Conservation (phyloP, 2,113 vertebrate species). For the Cacatua alba region DNA sequence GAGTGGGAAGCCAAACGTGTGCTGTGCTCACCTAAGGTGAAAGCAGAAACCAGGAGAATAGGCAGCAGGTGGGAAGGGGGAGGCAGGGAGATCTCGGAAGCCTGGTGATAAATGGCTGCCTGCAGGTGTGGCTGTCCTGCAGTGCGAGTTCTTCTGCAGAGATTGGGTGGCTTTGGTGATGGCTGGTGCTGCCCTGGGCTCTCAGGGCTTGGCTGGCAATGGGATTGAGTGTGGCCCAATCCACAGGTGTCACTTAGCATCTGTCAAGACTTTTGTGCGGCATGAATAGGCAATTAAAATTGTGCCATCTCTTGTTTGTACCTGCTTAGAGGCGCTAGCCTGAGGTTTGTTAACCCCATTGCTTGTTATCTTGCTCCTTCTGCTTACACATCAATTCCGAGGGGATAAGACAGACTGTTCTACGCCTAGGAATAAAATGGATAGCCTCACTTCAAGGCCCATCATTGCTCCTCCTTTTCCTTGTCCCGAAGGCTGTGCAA, state of each 20-base stretch:
- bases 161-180: neutral
- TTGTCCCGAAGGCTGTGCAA: neutral
- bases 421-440: neutral
- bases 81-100: neutral
- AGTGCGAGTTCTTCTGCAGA: neutral
- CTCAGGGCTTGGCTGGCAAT: neutral
- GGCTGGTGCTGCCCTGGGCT: neutral
- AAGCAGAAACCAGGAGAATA: neutral
- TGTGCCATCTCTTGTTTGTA: neutral
- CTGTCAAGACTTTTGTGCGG: neutral
- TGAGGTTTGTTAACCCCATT: neutral
- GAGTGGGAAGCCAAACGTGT: neutral
- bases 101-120: neutral
- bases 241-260: neutral
- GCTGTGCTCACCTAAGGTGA: neutral
- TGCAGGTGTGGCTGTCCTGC: constrained; percentile 17
- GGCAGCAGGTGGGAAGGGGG: neutral
- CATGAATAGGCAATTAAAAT: constrained; percentile 11
- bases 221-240: neutral
- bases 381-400: accelerated
- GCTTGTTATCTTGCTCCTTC: neutral
- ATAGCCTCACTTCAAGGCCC: accelerated
- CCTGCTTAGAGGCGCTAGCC: neutral
- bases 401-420: neutral
- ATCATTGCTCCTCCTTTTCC: accelerated